These are phyloP conservation scores for Erythrolamprus reginae DNA, from an alignment of 2,113 vertebrate genomes.

Conservation along the genomic window DNA sequence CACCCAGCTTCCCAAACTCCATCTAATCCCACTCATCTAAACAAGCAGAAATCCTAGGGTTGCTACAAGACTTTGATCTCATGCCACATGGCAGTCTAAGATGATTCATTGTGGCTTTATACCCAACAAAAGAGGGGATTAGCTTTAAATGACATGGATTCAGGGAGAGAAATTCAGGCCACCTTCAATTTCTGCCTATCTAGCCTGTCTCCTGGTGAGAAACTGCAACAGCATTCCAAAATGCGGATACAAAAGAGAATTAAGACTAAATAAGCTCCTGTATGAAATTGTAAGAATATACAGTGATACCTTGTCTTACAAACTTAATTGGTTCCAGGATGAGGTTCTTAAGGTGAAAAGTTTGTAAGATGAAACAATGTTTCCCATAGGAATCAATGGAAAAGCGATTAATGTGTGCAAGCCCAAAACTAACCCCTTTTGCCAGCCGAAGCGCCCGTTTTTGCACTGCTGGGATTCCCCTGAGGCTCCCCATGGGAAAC, in stretches of 20 bases:
- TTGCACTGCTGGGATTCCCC: too few species aligned
- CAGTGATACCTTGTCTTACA: too few species aligned
- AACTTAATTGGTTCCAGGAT: too few species aligned
- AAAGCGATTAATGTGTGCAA: too few species aligned
- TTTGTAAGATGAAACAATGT: too few species aligned
- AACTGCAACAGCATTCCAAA: neutral
- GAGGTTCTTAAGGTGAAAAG: too few species aligned
- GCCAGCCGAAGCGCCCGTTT: too few species aligned
- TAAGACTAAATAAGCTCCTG: neutral
- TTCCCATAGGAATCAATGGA: too few species aligned
- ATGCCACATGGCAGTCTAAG: neutral
- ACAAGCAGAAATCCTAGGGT: neutral
- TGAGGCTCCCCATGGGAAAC: too few species aligned
- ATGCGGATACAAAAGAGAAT: neutral
- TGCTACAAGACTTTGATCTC: neutral
- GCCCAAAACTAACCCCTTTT: too few species aligned
- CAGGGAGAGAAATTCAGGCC: neutral
- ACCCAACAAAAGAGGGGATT: constrained; percentile 7
- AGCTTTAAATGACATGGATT: neutral
- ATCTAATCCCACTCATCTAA: neutral
- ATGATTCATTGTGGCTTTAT: neutral
- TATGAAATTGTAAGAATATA: constrained; percentile 6
- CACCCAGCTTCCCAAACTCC: neutral
- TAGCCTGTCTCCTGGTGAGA: neutral
- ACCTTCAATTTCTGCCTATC: neutral